Percentiles rank a stretch among this genome's conserved stretches.
Evolutionary conservation across 2,797 vertebrate species (phyloP).

Genomic region (Lepilemur ruficaudatus): DNA sequence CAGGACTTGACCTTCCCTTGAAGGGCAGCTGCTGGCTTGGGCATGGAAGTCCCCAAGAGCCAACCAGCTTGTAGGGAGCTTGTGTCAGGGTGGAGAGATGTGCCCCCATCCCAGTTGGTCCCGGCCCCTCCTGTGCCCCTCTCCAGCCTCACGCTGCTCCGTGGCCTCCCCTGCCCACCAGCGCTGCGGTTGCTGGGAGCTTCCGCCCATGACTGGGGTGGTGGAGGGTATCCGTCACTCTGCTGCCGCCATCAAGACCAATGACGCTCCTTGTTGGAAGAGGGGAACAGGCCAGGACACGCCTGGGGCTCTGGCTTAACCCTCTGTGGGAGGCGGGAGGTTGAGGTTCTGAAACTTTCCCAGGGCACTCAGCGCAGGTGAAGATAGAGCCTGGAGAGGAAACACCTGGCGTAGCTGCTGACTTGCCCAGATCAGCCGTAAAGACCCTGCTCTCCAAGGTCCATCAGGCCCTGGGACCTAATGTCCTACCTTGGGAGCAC

Average conservation of each 20-base stretch:
- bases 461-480: background rate
- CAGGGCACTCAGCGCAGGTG: background rate
- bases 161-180: background rate
- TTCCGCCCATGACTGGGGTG: background rate
- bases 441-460: no score
- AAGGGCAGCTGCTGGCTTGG: background rate
- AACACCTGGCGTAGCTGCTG: background rate
- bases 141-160: rapidly evolving
- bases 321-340: background rate
- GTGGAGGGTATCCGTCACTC: background rate
- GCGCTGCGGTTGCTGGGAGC: background rate
- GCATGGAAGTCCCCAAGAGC: background rate
- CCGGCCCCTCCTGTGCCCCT: background rate
- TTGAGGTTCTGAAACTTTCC: background rate
- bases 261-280: background rate
- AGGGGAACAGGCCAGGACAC: background rate
- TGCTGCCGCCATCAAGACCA: background rate
- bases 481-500: background rate
- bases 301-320: background rate
- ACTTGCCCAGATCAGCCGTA: background rate
- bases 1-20: background rate
- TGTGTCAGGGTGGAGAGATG: rapidly evolving
- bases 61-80: background rate
- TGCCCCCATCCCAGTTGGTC: no score
- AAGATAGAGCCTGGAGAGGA: background rate